Base-by-base conservation (phyloP, 2,113 vertebrate species). In the Coregonus clupeaformis region DNA sequence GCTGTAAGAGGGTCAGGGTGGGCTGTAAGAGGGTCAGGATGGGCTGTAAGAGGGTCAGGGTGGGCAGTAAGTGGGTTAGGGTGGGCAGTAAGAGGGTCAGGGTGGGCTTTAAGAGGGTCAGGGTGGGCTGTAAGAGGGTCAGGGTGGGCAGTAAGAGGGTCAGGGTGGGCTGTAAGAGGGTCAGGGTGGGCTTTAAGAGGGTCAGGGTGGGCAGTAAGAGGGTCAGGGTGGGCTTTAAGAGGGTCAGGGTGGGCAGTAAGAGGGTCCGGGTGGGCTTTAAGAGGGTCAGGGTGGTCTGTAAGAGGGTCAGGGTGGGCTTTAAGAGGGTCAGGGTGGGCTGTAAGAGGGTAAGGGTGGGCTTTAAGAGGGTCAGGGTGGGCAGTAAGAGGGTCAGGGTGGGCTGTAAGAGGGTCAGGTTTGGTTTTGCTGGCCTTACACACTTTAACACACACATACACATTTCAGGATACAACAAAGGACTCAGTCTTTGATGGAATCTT, bases 331-430 rank as follows among this genome's bases (percentile, higher is more conserved):
- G 69, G 87, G 88, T 88, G 87, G 80, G 45, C 30, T 81, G 89
- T 91, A 86, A 88, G 89, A 82, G 84, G 84, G 80, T 89, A 76
- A 11, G 69, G 87, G 90, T 88, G 87, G 80, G 45, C 30, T 84
- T 88, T 90, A 86, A 88, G 89, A 84, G 85, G 84, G 81, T 89
- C 78, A 11, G 69, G 87, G 89, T 88, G 87, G 80, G 45, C 30
- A 81, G 89, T 90, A 86, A 88, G 88, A 84, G 85, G 83, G 80
- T 89, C 77, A 72, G 47, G 72, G 72, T 13, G 18, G 80, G 25
- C 20, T 84, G 89, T 90, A 86, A 88, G 89, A 84, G 85, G 84
- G 81, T 89, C 78, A 11, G 69, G 87, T 89, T 87, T 86, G 80
- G 47, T 49, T 49, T 49, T 49, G n/a, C 22, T 60, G 49, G 60